Base-by-base conservation (phyloP, 2,888 invertebrate species). In the Aquatica leii region DNA sequence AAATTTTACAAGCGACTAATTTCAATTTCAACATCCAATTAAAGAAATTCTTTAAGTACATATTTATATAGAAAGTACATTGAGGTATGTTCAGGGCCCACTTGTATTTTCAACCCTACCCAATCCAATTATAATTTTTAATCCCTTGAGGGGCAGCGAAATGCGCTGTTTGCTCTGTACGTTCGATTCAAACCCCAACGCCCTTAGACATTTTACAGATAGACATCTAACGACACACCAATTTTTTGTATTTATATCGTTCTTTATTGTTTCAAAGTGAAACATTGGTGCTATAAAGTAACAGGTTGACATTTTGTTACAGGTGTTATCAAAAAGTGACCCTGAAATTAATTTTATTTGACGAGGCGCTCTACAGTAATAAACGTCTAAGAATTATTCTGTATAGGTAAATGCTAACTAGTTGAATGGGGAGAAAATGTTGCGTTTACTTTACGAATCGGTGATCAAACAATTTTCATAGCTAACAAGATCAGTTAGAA, bases 101-200 rank as follows among this genome's bases (percentile, higher is more conserved):
- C 62, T 62, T 67, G 68, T 68, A 68, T 67, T 71, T 68, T 68
- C 71, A 69, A 66, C 66, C 71, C 73, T 37, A 71, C 70, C 72
- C 75, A 78, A 81, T 81, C 80, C 80, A 81, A 81, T 81, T 81
- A 81, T 80, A 80, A 80, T 80, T 80, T 80, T 80, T 80, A 80
- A 80, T 80, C 80, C 76, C 79, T 74, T 75, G 65, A 69, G 78
- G 78, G 78, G 71, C 71, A 62, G 69, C 72, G 73, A 72, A 75
- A 74, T 70, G 75, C 74, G 73, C 72, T 77, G 77, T 78, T 78
- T 78, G 77, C 78, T 77, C 74, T 76, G 70, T 59, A 49, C 51
- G 20, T 52, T 51, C 53, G 48, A 46, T 52, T 17, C 34, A 35
- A 18, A 54, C 53, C 59, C 51, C 43, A n/a, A 48, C 17, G 14